A percentile compares a stretch with the other conserved stretches of the same genome.
These are phyloP conservation scores for Linepithema humile DNA, from an alignment of 1,140 invertebrate species.

Conservation along the genomic window DNA sequence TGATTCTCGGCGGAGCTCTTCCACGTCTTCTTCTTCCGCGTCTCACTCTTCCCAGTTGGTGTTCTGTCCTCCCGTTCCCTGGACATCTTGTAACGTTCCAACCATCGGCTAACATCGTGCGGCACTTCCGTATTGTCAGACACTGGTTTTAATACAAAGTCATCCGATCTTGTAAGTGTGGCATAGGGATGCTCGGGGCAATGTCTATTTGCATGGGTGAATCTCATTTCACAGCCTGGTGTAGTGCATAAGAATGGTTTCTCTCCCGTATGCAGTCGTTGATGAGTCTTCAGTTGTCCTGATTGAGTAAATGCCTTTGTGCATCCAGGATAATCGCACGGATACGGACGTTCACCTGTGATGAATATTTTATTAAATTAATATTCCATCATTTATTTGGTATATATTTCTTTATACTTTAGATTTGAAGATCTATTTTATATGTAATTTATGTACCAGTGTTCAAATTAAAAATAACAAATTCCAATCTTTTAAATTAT, in stretches of 20 bases:
- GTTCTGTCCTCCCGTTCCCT: conserved; percentile 83
- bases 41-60: conserved; percentile 82
- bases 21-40: conserved; percentile 80
- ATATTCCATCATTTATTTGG: conserved; percentile 21
- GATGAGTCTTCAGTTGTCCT: conserved; percentile 93
- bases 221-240: conserved; percentile 88
- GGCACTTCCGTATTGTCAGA: conserved; percentile 84
- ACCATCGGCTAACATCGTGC: conserved; percentile 85
- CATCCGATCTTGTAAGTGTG: conserved; percentile 85
- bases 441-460: no score
- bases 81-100: conserved; percentile 85
- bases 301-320: conserved; percentile 92
- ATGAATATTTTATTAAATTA: conserved; percentile 40
- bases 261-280: conserved; percentile 92
- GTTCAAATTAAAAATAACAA: no score
- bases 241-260: conserved; percentile 92
- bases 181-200: conserved; percentile 88
- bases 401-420: no score
- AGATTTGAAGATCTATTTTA: no score
- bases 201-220: conserved; percentile 93
- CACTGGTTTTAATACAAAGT: conserved; percentile 84
- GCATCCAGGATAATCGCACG: conserved; percentile 92
- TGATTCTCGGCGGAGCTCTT: conserved; percentile 77
- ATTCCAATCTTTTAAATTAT: no score
- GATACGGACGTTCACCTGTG: conserved; percentile 91